Base-by-base conservation (phyloP, 2,113 vertebrate genomes). In the Lepidiolamprologus cunningtoni region DNA sequence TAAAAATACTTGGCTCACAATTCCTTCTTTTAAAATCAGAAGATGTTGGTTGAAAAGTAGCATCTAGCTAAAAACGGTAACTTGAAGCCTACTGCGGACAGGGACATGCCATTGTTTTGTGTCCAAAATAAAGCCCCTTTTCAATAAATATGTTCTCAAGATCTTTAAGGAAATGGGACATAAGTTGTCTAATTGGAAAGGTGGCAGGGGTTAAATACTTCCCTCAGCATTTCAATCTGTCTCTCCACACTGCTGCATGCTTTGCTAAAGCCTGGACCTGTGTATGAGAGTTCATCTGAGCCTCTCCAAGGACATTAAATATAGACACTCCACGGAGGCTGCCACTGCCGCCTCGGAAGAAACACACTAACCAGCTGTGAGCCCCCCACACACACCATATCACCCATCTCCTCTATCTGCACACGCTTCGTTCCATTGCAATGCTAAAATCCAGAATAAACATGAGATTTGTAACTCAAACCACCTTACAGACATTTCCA, bases 351-450 rank as follows among this genome's bases (percentile, higher is more conserved):
- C 68, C 80, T 89, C 82, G 57, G 79, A 87, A 63, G 88, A 81
- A 86, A 86, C 87, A 82, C 86, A 89, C 87, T 78, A 92, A 94
- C 94, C 96, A 97, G 97, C 97, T 97, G 97, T 95, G 94, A 89
- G 88, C 89, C 91, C 61, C 61, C 33, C 33, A 5, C 61, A 90
- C 84, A 90, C 85, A 87, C 83, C 66, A 85, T 79, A 61, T 89
- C 82, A 76, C 21, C 76, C 89, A 82, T 92, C 83, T 80, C 78
- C 83, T 47, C 19, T 5, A 17, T 61, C 73, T 52, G 37, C 33
- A 42, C 37, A 33, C 47, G 9, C 8, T 35, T 11, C 35, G 12
- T 45, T 37, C 45, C 73, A 28, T 63, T 81, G 26, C 55, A 47
- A 7, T 14, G 37, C n/a, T 31, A 58, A 85, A 86, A 61, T 78